phyloP scores from a whole-genome alignment of 92 coral and sea anemone species.

The Heteractis magnifica region DNA sequence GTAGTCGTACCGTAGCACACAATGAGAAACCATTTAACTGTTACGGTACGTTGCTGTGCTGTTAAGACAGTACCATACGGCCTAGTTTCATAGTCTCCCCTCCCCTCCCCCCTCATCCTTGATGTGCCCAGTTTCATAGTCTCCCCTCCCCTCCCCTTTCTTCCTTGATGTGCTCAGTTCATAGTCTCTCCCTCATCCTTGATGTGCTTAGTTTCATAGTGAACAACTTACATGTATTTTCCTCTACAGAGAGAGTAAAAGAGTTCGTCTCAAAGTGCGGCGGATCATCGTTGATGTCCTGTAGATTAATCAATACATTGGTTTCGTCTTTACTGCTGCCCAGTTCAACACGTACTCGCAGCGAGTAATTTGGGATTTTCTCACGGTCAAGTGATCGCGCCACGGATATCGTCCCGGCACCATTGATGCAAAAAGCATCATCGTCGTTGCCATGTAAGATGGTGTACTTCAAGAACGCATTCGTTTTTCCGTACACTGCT shows the following conservation, averaged over 20 bases:
- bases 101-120: neutral
- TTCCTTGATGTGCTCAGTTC: too few species aligned
- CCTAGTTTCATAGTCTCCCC: neutral
- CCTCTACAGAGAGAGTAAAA: constrained; percentile 48
- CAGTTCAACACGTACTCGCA: constrained; percentile 66
- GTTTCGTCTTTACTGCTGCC: constrained; percentile 54
- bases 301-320: constrained; percentile 43
- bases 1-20: too few species aligned
- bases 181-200: neutral
- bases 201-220: neutral
- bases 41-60: too few species aligned
- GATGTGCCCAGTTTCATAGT: neutral
- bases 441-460: constrained; percentile 72
- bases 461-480: constrained; percentile 54
- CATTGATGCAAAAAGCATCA: constrained; percentile 75
- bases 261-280: constrained; percentile 55
- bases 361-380: constrained; percentile 51
- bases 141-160: too few species aligned
- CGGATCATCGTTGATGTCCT: constrained; percentile 70
- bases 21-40: too few species aligned
- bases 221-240: constrained; percentile 55
- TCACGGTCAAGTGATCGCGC: constrained; percentile 85
- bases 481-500: constrained; percentile 47
- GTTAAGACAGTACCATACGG: too few species aligned
- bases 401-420: constrained; percentile 67